phyloP scores from a whole-genome alignment of 2,797 vertebrate genomes.

The Arctocebus calabarensis region DNA sequence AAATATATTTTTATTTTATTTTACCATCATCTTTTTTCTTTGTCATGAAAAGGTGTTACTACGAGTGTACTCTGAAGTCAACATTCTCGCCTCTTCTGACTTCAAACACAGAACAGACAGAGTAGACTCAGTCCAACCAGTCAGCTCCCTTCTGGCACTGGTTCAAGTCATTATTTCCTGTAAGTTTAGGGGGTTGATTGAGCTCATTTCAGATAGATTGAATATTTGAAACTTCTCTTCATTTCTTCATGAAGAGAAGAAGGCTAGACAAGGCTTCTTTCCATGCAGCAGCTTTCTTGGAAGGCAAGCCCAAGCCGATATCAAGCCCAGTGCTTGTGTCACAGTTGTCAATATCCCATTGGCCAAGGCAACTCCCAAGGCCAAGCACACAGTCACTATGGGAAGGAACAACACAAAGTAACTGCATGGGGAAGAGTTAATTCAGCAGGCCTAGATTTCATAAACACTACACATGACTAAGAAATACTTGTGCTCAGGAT shows the following conservation, averaged over 20 bases:
- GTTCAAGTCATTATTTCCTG: not conserved
- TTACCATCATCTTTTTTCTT: not conserved
- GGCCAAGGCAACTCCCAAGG: not conserved
- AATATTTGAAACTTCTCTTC: not conserved
- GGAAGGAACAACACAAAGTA: not conserved
- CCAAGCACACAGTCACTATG: not conserved
- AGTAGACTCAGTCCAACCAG: not conserved
- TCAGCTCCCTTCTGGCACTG: not conserved
- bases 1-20: not conserved
- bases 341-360: not conserved
- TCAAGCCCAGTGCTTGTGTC: not conserved
- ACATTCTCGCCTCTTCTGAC: not conserved
- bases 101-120: not conserved
- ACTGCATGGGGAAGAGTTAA: not conserved
- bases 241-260: not conserved
- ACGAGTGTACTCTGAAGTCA: not conserved
- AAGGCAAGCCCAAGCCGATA: not conserved
- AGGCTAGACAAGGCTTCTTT: not conserved
- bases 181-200: not conserved
- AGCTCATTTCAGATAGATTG: not conserved
- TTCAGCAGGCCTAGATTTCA: not conserved
- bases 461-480: not conserved
- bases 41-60: not conserved
- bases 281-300: not conserved
- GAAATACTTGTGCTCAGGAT: not conserved